phyloP scores from a whole-genome alignment of 2,797 vertebrate species.

The Darevskia nairensis region DNA sequence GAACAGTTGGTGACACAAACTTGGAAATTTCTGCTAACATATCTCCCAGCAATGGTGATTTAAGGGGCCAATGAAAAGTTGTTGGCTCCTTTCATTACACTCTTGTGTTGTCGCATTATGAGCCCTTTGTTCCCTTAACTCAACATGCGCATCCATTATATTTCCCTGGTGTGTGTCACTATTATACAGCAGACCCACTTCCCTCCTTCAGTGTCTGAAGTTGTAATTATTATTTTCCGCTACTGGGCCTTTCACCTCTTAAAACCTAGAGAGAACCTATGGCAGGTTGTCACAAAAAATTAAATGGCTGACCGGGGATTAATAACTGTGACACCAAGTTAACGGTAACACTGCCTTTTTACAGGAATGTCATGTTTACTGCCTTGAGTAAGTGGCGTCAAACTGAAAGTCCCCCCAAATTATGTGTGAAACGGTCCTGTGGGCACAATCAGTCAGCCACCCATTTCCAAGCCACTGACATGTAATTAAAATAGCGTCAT shows the following conservation, averaged over 20 bases:
- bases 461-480: constrained; percentile 69
- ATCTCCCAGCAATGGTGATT: too few species aligned
- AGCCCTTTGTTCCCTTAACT: constrained; percentile 7
- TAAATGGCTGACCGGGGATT: constrained; percentile 64
- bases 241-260: constrained; percentile 33
- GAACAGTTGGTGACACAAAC: not conserved
- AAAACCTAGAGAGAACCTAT: constrained; percentile 17
- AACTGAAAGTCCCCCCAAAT: constrained; percentile 66
- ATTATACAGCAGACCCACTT: not conserved
- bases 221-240: constrained; percentile 12
- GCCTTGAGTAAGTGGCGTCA: constrained; percentile 65
- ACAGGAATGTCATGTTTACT: constrained; percentile 65
- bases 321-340: constrained; percentile 61
- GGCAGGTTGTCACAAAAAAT: constrained; percentile 53
- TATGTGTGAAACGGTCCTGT: constrained; percentile 61
- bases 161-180: not conserved
- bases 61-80: not conserved
- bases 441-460: constrained; percentile 64
- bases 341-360: constrained; percentile 63
- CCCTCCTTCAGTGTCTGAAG: constrained; percentile 16
- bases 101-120: not conserved
- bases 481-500: constrained; percentile 76
- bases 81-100: not conserved
- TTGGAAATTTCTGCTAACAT: not conserved
- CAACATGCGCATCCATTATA: constrained; percentile 1